Evolutionary conservation across 2,113 vertebrate species (phyloP), one percentile per base, ranked within the genome.

Genomic region (Nycticryphes semicollaris): DNA sequence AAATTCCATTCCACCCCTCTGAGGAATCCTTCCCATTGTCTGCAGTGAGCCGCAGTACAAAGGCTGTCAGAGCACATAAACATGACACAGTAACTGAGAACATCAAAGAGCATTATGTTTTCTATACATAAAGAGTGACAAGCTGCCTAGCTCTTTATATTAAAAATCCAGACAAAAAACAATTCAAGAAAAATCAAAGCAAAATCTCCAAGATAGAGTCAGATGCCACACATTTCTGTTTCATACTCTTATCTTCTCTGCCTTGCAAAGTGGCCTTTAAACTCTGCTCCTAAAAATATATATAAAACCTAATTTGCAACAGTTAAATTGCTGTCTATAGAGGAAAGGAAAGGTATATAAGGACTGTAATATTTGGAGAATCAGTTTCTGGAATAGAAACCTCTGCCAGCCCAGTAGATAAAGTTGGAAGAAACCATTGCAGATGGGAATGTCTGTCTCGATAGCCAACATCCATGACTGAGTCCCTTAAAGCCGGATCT

Each of bases 41-140:
- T 96, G 95, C 77, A 39, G 77, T 7, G 62, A 89, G 80, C 56
- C 1, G 14, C 18, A 8, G 91, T 93, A 96, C 95, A 94, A 96
- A 94, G 84, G 74, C 93, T 97, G 93, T 94, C 96, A 96, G 89
- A 97, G 95, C 92, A 74, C 74, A 75, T 96, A 96, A 97, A 96
- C 96, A 96, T 96, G 94, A 96, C 95, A 93, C 84, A 93, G 94
- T 92, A 96, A 94, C 92, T 96, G 96, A 92, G 91, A 94, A 96
- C 95, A 96, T 96, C 96, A 96, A 96, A 97, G 86, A 73, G 75
- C 80, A 94, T 96, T 96, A 96, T 96, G 95, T 96, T 97, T 97
- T 73, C 91, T 87, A 91, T 87, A 97, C 80, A 91, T 84, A 84
- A 69, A 91, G 84, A 97, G n/a, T 92, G 96, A 94, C 92, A 92